Base-by-base conservation (phyloP, 1,140 invertebrate species). In the Aphelenchoides besseyi region DNA sequence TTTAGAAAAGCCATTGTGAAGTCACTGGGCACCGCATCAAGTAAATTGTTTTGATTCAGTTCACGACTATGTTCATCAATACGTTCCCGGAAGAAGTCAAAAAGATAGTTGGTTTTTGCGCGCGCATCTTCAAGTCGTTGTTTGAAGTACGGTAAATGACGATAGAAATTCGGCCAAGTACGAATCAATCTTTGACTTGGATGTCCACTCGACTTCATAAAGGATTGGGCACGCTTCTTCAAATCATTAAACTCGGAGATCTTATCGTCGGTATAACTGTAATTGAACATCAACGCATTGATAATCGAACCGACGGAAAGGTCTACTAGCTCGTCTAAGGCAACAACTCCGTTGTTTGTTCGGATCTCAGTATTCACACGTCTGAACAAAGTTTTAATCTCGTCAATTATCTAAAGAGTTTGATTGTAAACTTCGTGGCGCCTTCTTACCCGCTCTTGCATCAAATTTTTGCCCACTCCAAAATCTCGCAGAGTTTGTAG, bases 251-350 rank as follows among this genome's bases (percentile, higher is more conserved):
- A 59, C 55, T 59, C 55, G 5, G 5, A 5, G 18, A 59, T 59
- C 18, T 59, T 59, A 33, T 59, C 55, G 18, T 59, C 55, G 12
- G 55, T 59, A 33, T 59, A 59, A 12, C 55, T 5, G 55, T 59
- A 59, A 33, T 18, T 18, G 18, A 59, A 59, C 5, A 59, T 5
- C 5, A 59, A 23, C 5, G 55, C 55, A 18, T 59, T 59, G 55
- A 59, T 59, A 33, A 59, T 59, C 5, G 55, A 59, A 18, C 55
- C 55, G 18, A 59, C 55, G 18, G 5, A 8, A 59, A 59, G 5
- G 55, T 59, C 55, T 8, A 59, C 23, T 33, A 59, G 18, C 5
- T 59, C 18, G 55, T 59, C 55, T 23, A 59, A 5, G 5, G 5
- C 26, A 12, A 59, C 18, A 5, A 8, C 26, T 18, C 5, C 18